Evolutionary conservation across 2,797 vertebrate genomes (phyloP).

Genomic region (Aplochiton taeniatus): DNA sequence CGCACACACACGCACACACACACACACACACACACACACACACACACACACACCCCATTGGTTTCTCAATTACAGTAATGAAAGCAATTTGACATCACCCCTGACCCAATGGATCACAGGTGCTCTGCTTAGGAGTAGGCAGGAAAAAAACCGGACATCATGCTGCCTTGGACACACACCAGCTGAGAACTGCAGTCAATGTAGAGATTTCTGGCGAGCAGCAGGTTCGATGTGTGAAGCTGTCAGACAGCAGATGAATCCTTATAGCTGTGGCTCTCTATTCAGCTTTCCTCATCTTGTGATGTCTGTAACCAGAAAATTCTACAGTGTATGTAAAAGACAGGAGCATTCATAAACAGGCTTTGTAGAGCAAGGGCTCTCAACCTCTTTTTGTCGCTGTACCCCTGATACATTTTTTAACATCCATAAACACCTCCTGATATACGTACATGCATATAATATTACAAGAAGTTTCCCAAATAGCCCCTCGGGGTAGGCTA

Average conservation of each 20-base stretch:
- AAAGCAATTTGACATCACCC: not conserved
- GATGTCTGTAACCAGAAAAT: too few species aligned
- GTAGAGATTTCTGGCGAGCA: constrained; percentile 43
- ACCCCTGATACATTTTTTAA: too few species aligned
- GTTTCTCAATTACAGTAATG: not conserved
- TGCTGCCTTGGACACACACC: not conserved
- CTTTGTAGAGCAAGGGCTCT: too few species aligned
- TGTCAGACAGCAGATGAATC: constrained; percentile 33
- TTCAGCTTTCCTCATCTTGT: constrained; percentile 30
- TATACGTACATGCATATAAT: too few species aligned
- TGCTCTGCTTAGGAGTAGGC: not conserved
- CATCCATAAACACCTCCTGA: too few species aligned
- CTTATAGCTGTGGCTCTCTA: constrained; percentile 23
- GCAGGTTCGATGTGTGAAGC: constrained; percentile 38
- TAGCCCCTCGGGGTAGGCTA: too few species aligned
- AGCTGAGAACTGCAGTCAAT: constrained; percentile 50
- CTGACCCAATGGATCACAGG: not conserved
- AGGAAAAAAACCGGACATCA: constrained; percentile 44
- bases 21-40: not conserved
- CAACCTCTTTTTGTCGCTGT: too few species aligned
- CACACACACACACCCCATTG: not conserved
- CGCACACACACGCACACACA: not conserved
- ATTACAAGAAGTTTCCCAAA: too few species aligned
- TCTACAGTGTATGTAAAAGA: too few species aligned
- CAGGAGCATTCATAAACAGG: too few species aligned